Evolutionary conservation across 2,888 invertebrate species (phyloP).

Genomic region (Acleris cristana): DNA sequence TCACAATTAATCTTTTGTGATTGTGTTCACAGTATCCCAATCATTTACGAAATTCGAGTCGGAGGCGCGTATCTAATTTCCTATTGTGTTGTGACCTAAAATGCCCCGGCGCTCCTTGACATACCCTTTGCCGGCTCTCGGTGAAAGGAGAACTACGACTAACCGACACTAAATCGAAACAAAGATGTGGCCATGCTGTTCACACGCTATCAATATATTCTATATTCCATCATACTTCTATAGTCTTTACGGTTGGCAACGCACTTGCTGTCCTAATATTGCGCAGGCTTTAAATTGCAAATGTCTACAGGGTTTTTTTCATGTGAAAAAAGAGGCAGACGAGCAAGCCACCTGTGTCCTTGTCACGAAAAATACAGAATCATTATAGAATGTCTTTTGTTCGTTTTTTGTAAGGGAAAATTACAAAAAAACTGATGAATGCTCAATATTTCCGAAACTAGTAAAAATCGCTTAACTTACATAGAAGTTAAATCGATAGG

Average conservation of each 20-base stretch:
- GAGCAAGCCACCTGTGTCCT: too few relatives aligned
- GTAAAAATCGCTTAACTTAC: too few relatives aligned
- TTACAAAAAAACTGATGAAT: too few relatives aligned
- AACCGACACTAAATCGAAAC: constrained; percentile 47
- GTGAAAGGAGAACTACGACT: constrained; percentile 75
- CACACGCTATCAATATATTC: constrained; percentile 64
- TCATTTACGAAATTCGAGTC: constrained; percentile 23
- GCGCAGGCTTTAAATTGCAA: too few relatives aligned
- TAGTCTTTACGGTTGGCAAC: neutral
- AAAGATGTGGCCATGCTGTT: constrained; percentile 65
- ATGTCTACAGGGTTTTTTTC: too few relatives aligned
- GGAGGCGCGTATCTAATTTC: constrained; percentile 30
- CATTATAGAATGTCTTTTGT: too few relatives aligned
- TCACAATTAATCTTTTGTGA: constrained; percentile 13
- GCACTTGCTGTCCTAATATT: too few relatives aligned
- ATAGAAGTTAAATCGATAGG: too few relatives aligned
- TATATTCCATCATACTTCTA: neutral
- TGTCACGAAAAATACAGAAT: too few relatives aligned
- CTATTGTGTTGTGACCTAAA: constrained; percentile 57
- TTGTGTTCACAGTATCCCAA: constrained; percentile 17
- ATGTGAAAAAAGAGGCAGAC: too few relatives aligned
- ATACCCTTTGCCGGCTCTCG: constrained; percentile 65
- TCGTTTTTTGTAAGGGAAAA: too few relatives aligned
- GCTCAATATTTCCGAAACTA: too few relatives aligned
- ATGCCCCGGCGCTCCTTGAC: constrained; percentile 57